Conservation (phyloP, 2,888 invertebrate species). For the Mesochorus sp. region DNA sequence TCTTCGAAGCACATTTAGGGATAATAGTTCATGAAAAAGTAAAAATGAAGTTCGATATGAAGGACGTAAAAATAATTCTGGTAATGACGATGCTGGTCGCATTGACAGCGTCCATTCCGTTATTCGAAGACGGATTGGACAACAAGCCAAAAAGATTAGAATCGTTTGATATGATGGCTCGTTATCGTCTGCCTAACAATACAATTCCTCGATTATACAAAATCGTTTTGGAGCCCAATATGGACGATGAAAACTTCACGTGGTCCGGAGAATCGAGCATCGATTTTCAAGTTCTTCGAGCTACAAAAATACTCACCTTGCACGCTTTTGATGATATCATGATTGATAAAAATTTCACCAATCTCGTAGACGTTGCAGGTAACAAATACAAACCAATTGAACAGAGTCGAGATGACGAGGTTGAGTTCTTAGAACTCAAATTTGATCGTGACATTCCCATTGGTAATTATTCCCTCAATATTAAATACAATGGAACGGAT, state of each 20-base stretch:
- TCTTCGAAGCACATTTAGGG: background rate
- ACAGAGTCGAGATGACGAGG: conserved; percentile 49
- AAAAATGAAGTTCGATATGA: background rate
- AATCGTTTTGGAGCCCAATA: conserved; percentile 82
- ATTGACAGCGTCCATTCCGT: background rate
- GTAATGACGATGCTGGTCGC: conserved; percentile 3
- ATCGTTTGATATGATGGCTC: conserved; percentile 18
- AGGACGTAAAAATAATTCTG: background rate
- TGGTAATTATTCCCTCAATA: conserved; percentile 84
- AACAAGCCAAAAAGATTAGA: background rate
- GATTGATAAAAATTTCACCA: conserved; percentile 58
- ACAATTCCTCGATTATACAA: conserved; percentile 83
- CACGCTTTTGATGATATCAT: conserved; percentile 50
- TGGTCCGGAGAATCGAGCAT: conserved; percentile 64
- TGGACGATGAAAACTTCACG: conserved; percentile 76
- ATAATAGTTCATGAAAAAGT: background rate
- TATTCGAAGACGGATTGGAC: background rate
- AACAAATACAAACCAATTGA: conserved; percentile 38
- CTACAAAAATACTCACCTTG: conserved; percentile 49
- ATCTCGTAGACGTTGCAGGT: conserved; percentile 42
- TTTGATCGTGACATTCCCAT: conserved; percentile 51
- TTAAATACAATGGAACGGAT: conserved; percentile 84
- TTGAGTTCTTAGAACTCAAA: conserved; percentile 56
- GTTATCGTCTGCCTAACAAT: conserved; percentile 83
- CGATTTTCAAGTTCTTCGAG: conserved; percentile 59